Percentiles rank a stretch among this genome's conserved stretches.
phyloP scores from a whole-genome alignment of 2,888 invertebrate species.

The Hemithea aestivaria region DNA sequence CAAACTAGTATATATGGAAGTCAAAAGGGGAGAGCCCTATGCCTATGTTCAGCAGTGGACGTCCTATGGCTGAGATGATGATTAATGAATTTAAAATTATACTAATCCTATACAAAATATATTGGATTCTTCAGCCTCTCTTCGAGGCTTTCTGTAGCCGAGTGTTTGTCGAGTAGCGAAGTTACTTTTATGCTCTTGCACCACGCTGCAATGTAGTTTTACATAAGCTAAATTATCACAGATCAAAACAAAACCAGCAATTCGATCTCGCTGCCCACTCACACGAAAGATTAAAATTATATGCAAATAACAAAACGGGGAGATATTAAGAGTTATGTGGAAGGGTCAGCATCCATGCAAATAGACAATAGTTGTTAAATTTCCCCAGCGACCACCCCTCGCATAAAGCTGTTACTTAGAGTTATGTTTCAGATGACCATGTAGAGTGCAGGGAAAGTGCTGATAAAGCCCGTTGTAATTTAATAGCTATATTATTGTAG shows the following conservation, averaged over 20 bases:
- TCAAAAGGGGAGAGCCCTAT: no score
- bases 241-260: constrained; percentile 5
- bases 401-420: constrained; percentile 52
- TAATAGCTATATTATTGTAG: constrained; percentile 2
- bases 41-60: no score
- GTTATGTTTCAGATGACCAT: constrained; percentile 23
- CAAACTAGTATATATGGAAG: no score
- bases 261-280: constrained; percentile 44
- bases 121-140: no score
- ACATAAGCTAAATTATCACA: no score
- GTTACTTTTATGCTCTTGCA: no score
- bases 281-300: constrained; percentile 69
- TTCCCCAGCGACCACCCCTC: constrained; percentile 65
- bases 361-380: constrained; percentile 54
- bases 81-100: no score
- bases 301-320: constrained; percentile 68
- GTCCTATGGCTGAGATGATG: no score
- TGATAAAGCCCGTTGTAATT: constrained; percentile 10
- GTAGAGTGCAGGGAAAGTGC: constrained; percentile 12
- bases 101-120: no score
- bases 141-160: no score
- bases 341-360: constrained; percentile 66
- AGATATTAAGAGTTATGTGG: constrained; percentile 49
- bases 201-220: no score
- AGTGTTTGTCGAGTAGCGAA: no score